Percentiles rank a stretch among this genome's conserved stretches.
These are phyloP conservation scores for Alentia gelatinosa DNA, from an alignment of 2,888 invertebrate species.

Conservation along the genomic window DNA sequence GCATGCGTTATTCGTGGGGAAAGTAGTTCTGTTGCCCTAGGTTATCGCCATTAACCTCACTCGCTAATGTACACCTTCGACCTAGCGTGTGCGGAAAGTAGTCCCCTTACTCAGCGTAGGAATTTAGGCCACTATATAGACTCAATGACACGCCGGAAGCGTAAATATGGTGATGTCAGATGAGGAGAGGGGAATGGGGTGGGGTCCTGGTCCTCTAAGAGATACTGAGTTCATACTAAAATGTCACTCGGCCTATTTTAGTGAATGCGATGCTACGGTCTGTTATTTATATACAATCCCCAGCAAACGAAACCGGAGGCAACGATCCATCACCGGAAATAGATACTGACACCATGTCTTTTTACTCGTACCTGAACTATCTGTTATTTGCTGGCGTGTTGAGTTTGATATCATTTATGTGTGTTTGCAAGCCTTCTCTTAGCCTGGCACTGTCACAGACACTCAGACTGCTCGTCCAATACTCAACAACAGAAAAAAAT, in stretches of 20 bases:
- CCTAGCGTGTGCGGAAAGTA: slow-evolving; percentile 1
- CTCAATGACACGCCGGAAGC: not conserved
- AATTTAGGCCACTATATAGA: not conserved
- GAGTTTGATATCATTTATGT: not conserved
- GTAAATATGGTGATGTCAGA: slow-evolving; percentile 3
- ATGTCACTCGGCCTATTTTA: not conserved
- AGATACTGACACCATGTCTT: not conserved
- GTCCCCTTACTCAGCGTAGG: not conserved
- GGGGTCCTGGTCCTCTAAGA: not conserved
- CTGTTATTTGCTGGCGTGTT: not conserved
- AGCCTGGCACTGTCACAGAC: no score
- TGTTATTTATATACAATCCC: not conserved
- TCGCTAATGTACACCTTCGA: not conserved
- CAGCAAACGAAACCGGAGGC: not conserved
- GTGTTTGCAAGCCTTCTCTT: no score
- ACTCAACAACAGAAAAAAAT: no score
- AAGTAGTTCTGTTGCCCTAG: not conserved
- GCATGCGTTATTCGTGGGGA: not conserved
- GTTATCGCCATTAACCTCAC: not conserved
- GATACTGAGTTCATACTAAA: not conserved
- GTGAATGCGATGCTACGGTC: not conserved
- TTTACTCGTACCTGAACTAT: not conserved
- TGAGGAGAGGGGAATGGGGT: not conserved
- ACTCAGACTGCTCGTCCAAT: no score
- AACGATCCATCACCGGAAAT: not conserved